These are phyloP conservation scores for Ctenodactylus gundi DNA, from an alignment of 2,113 vertebrate species.

Conservation along the genomic window DNA sequence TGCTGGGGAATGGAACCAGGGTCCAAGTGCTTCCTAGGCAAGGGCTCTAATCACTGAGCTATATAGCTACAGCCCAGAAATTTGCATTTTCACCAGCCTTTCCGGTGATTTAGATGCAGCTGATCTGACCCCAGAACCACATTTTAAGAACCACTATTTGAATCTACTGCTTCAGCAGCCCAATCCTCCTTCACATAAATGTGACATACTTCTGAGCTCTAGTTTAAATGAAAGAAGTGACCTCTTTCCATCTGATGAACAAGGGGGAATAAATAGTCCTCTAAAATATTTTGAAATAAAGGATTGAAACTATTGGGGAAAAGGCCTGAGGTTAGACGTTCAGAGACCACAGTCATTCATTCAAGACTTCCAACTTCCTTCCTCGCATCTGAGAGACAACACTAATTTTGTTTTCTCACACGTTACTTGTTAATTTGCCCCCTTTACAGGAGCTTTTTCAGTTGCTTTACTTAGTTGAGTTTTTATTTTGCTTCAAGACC, in stretches of 20 bases:
- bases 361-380: slow-evolving; percentile 22
- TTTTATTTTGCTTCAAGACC: not conserved
- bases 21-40: too few relatives aligned
- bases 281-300: not conserved
- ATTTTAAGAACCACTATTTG: not conserved
- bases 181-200: not conserved
- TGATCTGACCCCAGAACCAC: not conserved
- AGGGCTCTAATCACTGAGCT: too few relatives aligned
- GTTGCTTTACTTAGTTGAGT: not conserved
- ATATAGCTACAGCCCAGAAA: too few relatives aligned
- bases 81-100: not conserved
- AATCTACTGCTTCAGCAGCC: not conserved
- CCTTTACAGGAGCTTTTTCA: not conserved
- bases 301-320: not conserved
- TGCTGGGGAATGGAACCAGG: too few relatives aligned
- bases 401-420: not conserved
- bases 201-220: not conserved
- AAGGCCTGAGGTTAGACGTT: not conserved
- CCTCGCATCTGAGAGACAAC: not conserved
- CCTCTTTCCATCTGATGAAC: not conserved
- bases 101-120: not conserved
- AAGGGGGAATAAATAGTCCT: not conserved
- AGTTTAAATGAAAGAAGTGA: not conserved
- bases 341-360: not conserved
- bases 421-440: not conserved